Evolutionary conservation across 1,140 invertebrate species (phyloP), one percentile per base, ranked within the genome.

Genomic region (Aphaenogaster rudis): DNA sequence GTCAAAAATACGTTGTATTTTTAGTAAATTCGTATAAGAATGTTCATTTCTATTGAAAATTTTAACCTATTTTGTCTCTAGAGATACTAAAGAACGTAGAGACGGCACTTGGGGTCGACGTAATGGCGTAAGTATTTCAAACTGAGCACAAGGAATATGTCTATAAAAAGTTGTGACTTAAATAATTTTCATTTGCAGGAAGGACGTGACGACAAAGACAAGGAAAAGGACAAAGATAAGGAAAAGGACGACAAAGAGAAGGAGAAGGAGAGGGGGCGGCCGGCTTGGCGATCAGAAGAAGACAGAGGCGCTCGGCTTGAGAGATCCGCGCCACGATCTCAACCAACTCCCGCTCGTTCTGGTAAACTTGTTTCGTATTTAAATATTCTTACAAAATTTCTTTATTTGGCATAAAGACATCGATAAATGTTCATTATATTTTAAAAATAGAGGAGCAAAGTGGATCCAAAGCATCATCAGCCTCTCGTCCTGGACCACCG

Each of bases 111-210:
- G 94, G 94, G 88, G 82, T 6, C 91, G 90, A 64, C 94, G 94
- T 21, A 95, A 95, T 87, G 95, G 94, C 33, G 94, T 94, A 90
- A 92, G 90, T 89, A 50, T 74, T 64, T 78, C 39, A 54, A 21
- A 72, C 28, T 77, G 54, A 79, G 57, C 52, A 71, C 36, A 69
- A 71, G 72, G 6, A 67, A 63, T 36, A 36, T 0, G 8, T 52
- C 54, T 61, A 39, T 36, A 76, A 61, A 59, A 59, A 59, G 42
- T n/a, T 1, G 7, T 67, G 33, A 48, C 21, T 45, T 67, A 69
- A 67, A 81, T 63, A 57, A 45, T 66, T 67, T 80, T 1, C 66
- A 36, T 80, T 61, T 52, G 39, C 72, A 94, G 94, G 94, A 94
- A 88, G 94, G 93, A 74, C 94, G 94, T 8, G 92, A 92, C 45